Conservation (phyloP, 92 coral and sea anemone species). For the Zoanthus sociatus region DNA sequence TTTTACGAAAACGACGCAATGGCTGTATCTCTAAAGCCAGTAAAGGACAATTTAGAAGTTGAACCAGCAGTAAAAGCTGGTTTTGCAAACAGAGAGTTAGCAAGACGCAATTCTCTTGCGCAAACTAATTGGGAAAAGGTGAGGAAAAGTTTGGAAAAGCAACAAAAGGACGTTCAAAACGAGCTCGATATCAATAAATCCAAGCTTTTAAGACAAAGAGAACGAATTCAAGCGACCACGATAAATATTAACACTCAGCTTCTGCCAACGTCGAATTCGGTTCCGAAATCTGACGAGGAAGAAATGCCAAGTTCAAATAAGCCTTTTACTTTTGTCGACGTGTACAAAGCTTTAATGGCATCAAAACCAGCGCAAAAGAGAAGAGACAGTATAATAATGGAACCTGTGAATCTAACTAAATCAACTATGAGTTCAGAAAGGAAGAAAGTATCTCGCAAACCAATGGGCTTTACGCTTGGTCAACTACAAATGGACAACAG, state of each 20-base stretch:
- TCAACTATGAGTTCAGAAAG: slow-evolving; percentile 81
- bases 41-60: slow-evolving; percentile 53
- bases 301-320: background rate
- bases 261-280: background rate
- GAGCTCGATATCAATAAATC: slow-evolving; percentile 61
- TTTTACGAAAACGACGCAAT: slow-evolving; percentile 32
- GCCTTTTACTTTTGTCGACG: slow-evolving; percentile 61
- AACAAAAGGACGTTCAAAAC: slow-evolving; percentile 52
- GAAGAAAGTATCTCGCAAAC: slow-evolving; percentile 83
- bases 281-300: slow-evolving; percentile 27
- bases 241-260: background rate
- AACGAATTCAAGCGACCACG: slow-evolving; percentile 59
- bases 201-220: slow-evolving; percentile 73
- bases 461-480: slow-evolving; percentile 72
- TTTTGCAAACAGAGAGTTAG: slow-evolving; percentile 67
- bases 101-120: slow-evolving; percentile 65
- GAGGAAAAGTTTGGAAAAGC: slow-evolving; percentile 61
- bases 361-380: slow-evolving; percentile 48
- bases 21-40: slow-evolving; percentile 33
- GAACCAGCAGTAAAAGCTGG: slow-evolving; percentile 76
- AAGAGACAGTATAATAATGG: slow-evolving; percentile 54
- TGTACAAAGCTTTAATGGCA: slow-evolving; percentile 71
- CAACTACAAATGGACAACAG: slow-evolving; percentile 80
- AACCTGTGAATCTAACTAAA: slow-evolving; percentile 45
- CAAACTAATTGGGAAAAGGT: slow-evolving; percentile 66